Evolutionary conservation across 2,888 invertebrate genomes (phyloP), one percentile per base, ranked within the genome.

Genomic region (Sminthurinus aureus): DNA sequence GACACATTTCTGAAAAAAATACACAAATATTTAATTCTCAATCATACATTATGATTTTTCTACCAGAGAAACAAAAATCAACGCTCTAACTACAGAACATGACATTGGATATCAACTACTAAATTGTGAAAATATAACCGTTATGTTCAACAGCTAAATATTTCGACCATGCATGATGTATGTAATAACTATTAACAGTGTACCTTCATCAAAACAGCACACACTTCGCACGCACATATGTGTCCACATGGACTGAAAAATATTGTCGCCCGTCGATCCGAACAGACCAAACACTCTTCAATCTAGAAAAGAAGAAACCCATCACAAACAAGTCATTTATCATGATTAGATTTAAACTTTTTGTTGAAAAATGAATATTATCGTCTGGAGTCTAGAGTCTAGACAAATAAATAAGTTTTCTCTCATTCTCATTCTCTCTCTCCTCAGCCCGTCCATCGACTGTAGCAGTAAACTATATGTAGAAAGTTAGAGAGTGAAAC

Each of bases 251-350:
- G 98, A 88, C 96, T 95, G 92, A 98, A 98, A 90, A 98, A 93
- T 82, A 97, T 95, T 24, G 96, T 94, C 38, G 98, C 96, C 89
- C 96, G 95, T 91, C 96, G 96, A 91, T 97, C 97, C 22, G 97
- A 97, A 91, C 98, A 98, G 67, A 98, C 98, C 88, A 98, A 93
- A 91, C 98, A 98, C 91, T 98, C 98, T 91, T 97, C 97, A 90
- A 98, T 96, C 94, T 96, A 92, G 24, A 67, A 66, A 90, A 90
- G 83, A 84, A 85, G 85, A 79, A 76, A 86, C 77, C 79, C 81
- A 85, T 82, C 79, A 82, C 83, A 82, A 80, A 83, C 84, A 85
- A 85, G 20, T 74, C 85, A 88, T 88, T 87, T 85, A 87, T 88
- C 88, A 88, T 88, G 86, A 86, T 87, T 83, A 83, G 51, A 83